Percentiles rank a stretch among this genome's conserved stretches.
phyloP scores from a whole-genome alignment of 2,888 invertebrate genomes.

The Sphaerophoria rueppellii region DNA sequence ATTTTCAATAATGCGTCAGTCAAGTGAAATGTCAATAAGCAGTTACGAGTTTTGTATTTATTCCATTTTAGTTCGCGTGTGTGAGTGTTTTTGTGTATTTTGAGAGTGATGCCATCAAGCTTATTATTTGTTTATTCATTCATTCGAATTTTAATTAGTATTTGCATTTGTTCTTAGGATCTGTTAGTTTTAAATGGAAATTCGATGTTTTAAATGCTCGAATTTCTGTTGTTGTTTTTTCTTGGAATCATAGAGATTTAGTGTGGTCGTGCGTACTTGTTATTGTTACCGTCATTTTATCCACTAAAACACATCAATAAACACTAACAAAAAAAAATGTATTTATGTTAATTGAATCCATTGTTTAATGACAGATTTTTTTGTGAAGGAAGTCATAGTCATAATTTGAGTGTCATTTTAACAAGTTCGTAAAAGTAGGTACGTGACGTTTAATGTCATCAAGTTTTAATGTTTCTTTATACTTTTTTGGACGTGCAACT shows the following conservation, averaged over 20 bases:
- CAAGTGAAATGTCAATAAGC: constrained; percentile 56
- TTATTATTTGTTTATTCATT: constrained; percentile 33
- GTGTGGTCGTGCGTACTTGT: neutral
- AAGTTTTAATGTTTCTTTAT: constrained; percentile 8
- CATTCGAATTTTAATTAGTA: constrained; percentile 36
- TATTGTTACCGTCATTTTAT: constrained; percentile 16
- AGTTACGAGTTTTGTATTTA: constrained; percentile 13
- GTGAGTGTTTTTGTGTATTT: neutral
- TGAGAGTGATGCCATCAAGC: constrained; percentile 22
- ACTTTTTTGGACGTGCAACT: constrained; percentile 3
- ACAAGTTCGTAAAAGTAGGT: constrained; percentile 8
- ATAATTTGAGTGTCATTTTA: constrained; percentile 24
- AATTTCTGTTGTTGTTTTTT: constrained; percentile 3
- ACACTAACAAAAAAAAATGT: constrained; percentile 10
- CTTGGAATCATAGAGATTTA: constrained; percentile 7
- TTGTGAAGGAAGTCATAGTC: neutral
- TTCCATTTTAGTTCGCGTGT: neutral
- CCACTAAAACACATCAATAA: neutral
- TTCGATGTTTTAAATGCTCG: constrained; percentile 8
- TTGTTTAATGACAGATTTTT: neutral
- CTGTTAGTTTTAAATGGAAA: constrained; percentile 29
- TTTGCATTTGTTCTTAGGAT: constrained; percentile 33
- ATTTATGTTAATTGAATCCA: constrained; percentile 25
- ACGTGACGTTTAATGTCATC: constrained; percentile 8
- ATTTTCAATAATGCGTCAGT: constrained; percentile 32